A percentile compares a stretch with the other conserved stretches of the same genome.
Conservation (phyloP, 2,888 invertebrate genomes). For the Aspidapion aeneum region DNA sequence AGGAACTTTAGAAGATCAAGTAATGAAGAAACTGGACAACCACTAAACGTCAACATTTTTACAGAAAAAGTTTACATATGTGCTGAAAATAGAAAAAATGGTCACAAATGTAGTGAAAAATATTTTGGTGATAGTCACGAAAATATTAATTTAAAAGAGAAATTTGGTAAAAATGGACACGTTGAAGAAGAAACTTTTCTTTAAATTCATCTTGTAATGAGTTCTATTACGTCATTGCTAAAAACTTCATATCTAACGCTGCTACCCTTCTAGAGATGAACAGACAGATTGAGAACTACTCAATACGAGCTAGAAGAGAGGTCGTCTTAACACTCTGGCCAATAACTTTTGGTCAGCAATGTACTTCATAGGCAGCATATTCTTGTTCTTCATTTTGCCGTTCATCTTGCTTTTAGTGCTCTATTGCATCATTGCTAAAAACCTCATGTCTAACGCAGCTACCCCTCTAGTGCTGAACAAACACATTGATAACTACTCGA, state of each 20-base stretch:
- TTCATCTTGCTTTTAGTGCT: constrained; percentile 73
- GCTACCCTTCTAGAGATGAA: constrained; percentile 62
- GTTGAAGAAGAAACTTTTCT: constrained; percentile 37
- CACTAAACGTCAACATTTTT: constrained; percentile 30
- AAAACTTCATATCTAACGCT: constrained; percentile 70
- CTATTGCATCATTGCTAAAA: constrained; percentile 80
- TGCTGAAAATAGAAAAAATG: constrained; percentile 18
- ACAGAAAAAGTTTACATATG: constrained; percentile 34
- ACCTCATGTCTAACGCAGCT: constrained; percentile 68
- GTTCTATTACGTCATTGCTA: constrained; percentile 81
- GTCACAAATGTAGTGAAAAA: constrained; percentile 27
- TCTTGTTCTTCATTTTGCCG: constrained; percentile 78
- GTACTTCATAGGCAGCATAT: constrained; percentile 76
- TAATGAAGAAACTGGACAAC: not conserved
- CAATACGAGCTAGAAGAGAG: constrained; percentile 70
- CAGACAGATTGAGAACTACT: constrained; percentile 68
- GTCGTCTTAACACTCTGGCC: constrained; percentile 78
- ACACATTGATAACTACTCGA: constrained; percentile 66
- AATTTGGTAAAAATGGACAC: constrained; percentile 24
- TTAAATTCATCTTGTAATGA: constrained; percentile 14
- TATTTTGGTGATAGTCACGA: constrained; percentile 18
- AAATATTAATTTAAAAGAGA: constrained; percentile 6
- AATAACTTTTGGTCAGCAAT: constrained; percentile 71
- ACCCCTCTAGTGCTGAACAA: constrained; percentile 64
- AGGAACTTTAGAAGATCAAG: constrained; percentile 3